phyloP scores from a whole-genome alignment of 2,113 vertebrate genomes.

The Ciconia boyciana region DNA sequence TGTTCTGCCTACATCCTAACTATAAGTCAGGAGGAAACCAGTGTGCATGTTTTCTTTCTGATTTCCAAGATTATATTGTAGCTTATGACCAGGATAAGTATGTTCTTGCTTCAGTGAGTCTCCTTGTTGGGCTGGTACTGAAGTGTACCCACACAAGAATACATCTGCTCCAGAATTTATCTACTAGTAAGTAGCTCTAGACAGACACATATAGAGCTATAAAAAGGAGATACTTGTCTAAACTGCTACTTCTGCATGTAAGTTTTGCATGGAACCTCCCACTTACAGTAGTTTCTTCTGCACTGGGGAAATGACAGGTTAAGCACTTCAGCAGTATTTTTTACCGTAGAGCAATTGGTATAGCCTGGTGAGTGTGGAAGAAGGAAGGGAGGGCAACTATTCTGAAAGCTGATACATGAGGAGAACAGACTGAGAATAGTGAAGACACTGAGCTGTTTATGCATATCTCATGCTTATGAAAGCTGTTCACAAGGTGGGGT shows the following conservation, averaged over 20 bases:
- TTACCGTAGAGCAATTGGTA: background rate
- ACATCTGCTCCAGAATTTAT: background rate
- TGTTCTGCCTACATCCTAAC: background rate
- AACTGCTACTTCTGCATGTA: background rate
- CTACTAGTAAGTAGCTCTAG: background rate
- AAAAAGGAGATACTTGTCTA: background rate
- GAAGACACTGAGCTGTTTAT: background rate
- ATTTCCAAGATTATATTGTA: background rate
- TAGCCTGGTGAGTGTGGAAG: background rate
- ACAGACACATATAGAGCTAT: background rate
- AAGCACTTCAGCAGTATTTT: background rate
- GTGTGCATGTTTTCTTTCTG: background rate
- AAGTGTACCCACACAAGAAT: background rate
- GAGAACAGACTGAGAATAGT: background rate
- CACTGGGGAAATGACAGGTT: background rate
- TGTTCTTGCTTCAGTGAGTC: background rate
- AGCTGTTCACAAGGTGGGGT: background rate
- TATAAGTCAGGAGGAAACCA: background rate
- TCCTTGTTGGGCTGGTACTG: background rate
- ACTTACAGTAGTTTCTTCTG: background rate
- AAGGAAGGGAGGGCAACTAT: background rate
- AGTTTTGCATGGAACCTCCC: background rate
- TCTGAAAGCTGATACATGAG: background rate
- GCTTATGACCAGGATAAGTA: background rate
- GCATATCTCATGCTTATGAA: background rate